These are phyloP conservation scores for Exocentrus adspersus DNA, from an alignment of 2,888 invertebrate species.

Conservation along the genomic window DNA sequence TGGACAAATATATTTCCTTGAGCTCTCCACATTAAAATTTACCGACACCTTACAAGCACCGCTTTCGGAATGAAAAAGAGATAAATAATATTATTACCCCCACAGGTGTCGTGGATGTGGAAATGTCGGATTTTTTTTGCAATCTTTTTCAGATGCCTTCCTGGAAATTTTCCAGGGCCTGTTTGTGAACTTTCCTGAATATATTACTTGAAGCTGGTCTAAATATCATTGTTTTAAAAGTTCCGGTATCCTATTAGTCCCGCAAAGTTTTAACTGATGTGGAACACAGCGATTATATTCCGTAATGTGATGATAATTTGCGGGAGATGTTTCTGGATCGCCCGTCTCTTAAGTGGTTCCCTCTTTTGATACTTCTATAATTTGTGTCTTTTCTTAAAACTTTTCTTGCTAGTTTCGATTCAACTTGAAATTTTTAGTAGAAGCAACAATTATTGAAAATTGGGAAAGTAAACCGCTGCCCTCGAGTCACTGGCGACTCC, in stretches of 20 bases:
- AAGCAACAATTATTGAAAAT: too few relatives aligned
- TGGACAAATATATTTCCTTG: too few relatives aligned
- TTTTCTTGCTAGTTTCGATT: constrained; percentile 30
- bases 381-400: constrained; percentile 27
- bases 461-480: too few relatives aligned
- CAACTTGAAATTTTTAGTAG: constrained; percentile 25
- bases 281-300: constrained; percentile 41
- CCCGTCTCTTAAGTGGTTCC: constrained; percentile 32
- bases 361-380: constrained; percentile 34
- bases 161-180: constrained; percentile 45
- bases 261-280: constrained; percentile 44
- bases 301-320: constrained; percentile 44
- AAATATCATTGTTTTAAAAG: constrained; percentile 46
- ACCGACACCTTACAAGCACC: neutral
- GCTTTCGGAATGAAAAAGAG: constrained; percentile 11
- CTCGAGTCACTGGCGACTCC: neutral
- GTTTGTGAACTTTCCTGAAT: constrained; percentile 40
- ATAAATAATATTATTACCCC: constrained; percentile 46
- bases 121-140: constrained; percentile 44
- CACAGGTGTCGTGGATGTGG: constrained; percentile 45
- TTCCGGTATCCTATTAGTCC: constrained; percentile 43
- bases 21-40: neutral
- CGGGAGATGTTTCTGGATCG: constrained; percentile 27
- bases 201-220: constrained; percentile 36
- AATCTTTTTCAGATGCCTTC: constrained; percentile 37